phyloP scores from a whole-genome alignment of 2,888 invertebrate genomes.

The Eristalinus sepulchralis region DNA sequence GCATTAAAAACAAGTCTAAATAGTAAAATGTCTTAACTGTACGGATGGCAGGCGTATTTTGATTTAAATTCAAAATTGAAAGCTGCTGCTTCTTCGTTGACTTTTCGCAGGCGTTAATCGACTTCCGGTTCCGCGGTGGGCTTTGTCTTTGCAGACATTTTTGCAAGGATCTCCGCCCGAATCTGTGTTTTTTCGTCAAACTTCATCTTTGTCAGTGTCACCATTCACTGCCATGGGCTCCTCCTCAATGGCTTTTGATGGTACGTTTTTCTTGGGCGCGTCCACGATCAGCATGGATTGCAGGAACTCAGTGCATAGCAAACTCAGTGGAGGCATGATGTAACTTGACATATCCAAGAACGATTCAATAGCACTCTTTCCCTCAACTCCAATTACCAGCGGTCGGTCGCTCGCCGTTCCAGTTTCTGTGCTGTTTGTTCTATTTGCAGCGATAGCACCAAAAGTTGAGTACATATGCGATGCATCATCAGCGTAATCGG shows the following conservation, averaged over 20 bases:
- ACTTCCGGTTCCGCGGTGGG: neutral
- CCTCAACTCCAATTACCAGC: conserved; percentile 79
- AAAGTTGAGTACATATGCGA: conserved; percentile 81
- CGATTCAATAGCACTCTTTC: conserved; percentile 81
- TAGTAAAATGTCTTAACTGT: neutral
- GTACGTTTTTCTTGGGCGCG: neutral
- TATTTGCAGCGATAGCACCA: conserved; percentile 80
- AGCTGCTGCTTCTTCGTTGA: conserved; percentile 67
- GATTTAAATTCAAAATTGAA: conserved; percentile 74
- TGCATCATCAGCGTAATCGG: conserved; percentile 73
- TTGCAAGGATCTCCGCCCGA: neutral
- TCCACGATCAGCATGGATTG: conserved; percentile 75
- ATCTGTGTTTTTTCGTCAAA: neutral
- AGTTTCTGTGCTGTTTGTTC: conserved; percentile 74
- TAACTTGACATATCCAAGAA: conserved; percentile 79
- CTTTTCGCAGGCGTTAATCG: conserved; percentile 73
- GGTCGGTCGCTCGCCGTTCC: conserved; percentile 67
- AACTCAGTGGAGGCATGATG: conserved; percentile 79
- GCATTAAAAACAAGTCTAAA: neutral
- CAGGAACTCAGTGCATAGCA: conserved; percentile 77
- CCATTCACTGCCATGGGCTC: neutral
- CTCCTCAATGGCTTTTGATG: neutral
- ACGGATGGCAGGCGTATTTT: neutral
- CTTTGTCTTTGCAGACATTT: neutral
- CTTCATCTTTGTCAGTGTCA: conserved; percentile 26